phyloP scores from a whole-genome alignment of 2,888 invertebrate genomes.

The Vanessa cardui region DNA sequence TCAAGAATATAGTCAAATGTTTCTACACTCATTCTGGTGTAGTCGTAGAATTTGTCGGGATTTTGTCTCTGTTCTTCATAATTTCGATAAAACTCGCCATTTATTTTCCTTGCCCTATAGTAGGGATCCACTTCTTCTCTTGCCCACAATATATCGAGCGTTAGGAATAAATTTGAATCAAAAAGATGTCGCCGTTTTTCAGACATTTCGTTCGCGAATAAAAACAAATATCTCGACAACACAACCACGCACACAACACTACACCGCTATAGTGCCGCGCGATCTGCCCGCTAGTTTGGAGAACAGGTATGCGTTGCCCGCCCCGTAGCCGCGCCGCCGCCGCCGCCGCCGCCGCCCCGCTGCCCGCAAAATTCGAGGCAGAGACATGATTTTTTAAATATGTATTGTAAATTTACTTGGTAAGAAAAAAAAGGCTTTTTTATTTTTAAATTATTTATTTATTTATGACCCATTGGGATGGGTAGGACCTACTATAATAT shows the following conservation, averaged over 20 bases:
- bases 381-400: too few relatives aligned
- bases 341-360: not conserved
- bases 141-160: not conserved
- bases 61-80: slow-evolving; percentile 41
- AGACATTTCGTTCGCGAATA: too few relatives aligned
- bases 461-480: slow-evolving; percentile 21
- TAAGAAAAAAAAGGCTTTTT: too few relatives aligned
- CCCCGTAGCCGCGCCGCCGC: slow-evolving; percentile 2
- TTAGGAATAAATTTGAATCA: slow-evolving; percentile 1
- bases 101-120: slow-evolving; percentile 13
- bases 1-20: slow-evolving; percentile 42
- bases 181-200: not conserved
- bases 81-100: slow-evolving; percentile 40
- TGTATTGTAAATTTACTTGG: too few relatives aligned
- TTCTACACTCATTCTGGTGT: slow-evolving; percentile 43
- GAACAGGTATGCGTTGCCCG: slow-evolving; percentile 13
- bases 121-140: slow-evolving; percentile 1
- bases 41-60: slow-evolving; percentile 41
- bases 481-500: too few relatives aligned
- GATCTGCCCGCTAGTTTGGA: slow-evolving; percentile 20
- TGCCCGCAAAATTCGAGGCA: slow-evolving; percentile 2
- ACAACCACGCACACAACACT: slow-evolving; percentile 14
- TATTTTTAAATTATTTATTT: too few relatives aligned
- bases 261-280: slow-evolving; percentile 15
- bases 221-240: not conserved